Evolutionary conservation across 1,140 invertebrate species (phyloP).

Genomic region (Nasonia giraulti): DNA sequence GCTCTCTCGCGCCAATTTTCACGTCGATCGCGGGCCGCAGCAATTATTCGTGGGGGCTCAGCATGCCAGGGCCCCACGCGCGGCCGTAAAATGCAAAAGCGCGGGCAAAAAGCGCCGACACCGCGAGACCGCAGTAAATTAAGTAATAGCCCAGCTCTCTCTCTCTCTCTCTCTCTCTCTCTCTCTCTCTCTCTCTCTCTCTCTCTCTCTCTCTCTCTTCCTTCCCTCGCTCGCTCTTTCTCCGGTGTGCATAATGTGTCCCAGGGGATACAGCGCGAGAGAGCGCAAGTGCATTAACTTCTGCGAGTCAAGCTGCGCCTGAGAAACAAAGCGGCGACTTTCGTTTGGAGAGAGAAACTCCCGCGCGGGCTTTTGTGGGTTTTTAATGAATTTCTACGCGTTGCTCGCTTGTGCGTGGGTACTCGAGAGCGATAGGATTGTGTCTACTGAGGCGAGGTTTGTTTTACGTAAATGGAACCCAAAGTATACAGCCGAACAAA

Average conservation of each 20-base stretch:
- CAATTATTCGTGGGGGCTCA: not conserved
- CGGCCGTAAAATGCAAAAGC: slow-evolving; percentile 59
- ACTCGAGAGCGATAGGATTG: no score
- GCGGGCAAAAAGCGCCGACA: slow-evolving; percentile 50
- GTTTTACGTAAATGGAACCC: no score
- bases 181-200: not conserved
- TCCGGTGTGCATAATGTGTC: not conserved
- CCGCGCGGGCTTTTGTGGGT: not conserved
- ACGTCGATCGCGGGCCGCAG: slow-evolving; percentile 41
- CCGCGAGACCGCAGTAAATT: slow-evolving; percentile 61
- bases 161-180: slow-evolving; percentile 36
- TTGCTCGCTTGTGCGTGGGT: no score
- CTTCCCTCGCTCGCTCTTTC: not conserved
- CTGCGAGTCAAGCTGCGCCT: no score
- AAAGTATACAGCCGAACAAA: no score
- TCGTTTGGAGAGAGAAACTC: not conserved
- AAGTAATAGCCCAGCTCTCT: slow-evolving; percentile 53
- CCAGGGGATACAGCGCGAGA: not conserved
- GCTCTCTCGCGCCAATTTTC: slow-evolving; percentile 52
- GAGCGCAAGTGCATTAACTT: not conserved
- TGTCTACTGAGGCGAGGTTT: no score
- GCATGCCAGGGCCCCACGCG: not conserved
- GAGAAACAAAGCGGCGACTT: not conserved
- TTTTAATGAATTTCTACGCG: not conserved
- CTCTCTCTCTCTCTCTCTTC: slow-evolving; percentile 50